Evolutionary conservation across 2,113 vertebrate genomes (phyloP).

Genomic region (Phoenicopterus ruber): DNA sequence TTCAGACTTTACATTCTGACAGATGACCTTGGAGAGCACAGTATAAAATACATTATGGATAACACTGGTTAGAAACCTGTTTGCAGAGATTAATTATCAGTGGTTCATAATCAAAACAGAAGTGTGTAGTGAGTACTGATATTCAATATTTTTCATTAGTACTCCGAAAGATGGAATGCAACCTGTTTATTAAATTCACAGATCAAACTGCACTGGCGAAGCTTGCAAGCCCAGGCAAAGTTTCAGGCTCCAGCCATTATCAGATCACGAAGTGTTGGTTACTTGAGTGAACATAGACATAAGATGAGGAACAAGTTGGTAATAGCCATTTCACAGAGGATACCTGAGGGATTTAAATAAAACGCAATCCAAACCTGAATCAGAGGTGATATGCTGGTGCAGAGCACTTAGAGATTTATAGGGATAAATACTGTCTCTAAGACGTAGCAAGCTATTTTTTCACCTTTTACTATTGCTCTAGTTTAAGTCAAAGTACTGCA

Average conservation of each 20-base stretch:
- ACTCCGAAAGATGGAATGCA: neutral
- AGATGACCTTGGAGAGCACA: neutral
- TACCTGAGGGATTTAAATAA: neutral
- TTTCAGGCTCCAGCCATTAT: neutral
- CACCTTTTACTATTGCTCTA: neutral
- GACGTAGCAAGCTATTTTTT: neutral
- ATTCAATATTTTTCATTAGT: slow-evolving; percentile 4
- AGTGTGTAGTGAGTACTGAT: neutral
- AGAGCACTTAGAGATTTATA: neutral
- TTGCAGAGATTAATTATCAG: neutral
- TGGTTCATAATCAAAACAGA: neutral
- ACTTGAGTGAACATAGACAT: neutral
- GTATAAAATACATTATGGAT: neutral
- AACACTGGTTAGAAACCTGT: neutral
- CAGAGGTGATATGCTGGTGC: neutral
- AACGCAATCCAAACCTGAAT: neutral
- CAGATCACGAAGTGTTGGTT: neutral
- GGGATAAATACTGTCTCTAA: neutral
- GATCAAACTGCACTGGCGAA: neutral
- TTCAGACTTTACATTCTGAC: neutral
- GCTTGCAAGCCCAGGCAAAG: neutral
- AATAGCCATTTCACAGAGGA: neutral
- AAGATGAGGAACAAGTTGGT: neutral
- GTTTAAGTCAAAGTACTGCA: neutral
- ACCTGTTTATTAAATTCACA: neutral